A percentile compares a stretch with the other conserved stretches of the same genome.
These are phyloP conservation scores for Scolopax bukidnonensis DNA, from an alignment of 2,797 vertebrate species.

Conservation along the genomic window DNA sequence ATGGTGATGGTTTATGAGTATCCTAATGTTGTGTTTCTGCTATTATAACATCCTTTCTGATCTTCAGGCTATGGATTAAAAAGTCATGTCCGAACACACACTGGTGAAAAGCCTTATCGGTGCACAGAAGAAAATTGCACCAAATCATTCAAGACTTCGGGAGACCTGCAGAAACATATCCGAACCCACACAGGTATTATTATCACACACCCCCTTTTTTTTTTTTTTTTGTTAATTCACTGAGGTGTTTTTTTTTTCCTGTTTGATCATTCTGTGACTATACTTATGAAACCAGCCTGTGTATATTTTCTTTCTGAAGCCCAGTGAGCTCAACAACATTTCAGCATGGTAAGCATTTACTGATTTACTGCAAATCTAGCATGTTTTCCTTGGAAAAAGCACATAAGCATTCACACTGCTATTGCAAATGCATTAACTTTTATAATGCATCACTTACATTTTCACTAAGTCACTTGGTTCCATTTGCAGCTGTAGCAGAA, in stretches of 20 bases:
- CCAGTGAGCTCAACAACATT: not conserved
- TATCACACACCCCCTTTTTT: not conserved
- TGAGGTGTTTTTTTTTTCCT: not conserved
- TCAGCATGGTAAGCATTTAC: constrained; percentile 1
- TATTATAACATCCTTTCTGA: not conserved
- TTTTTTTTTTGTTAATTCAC: not conserved
- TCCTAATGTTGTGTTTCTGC: not conserved
- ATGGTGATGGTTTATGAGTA: not conserved
- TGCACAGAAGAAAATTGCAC: constrained; percentile 97
- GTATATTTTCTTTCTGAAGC: constrained; percentile 8
- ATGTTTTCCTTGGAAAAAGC: not conserved
- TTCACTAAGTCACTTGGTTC: not conserved
- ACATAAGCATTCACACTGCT: not conserved
- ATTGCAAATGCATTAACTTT: not conserved
- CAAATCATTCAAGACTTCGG: constrained; percentile 98
- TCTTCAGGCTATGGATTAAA: constrained; percentile 92
- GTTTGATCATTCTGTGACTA: not conserved
- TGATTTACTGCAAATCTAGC: not conserved
- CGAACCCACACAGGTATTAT: constrained; percentile 93
- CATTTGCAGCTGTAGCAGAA: not conserved
- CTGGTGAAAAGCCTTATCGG: constrained; percentile 97
- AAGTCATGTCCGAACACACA: constrained; percentile 97
- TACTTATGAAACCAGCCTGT: constrained; percentile 2
- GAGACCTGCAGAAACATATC: constrained; percentile 98
- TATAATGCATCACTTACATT: not conserved